These are phyloP conservation scores for Mantis religiosa DNA, from an alignment of 2,888 invertebrate species.

Conservation along the genomic window DNA sequence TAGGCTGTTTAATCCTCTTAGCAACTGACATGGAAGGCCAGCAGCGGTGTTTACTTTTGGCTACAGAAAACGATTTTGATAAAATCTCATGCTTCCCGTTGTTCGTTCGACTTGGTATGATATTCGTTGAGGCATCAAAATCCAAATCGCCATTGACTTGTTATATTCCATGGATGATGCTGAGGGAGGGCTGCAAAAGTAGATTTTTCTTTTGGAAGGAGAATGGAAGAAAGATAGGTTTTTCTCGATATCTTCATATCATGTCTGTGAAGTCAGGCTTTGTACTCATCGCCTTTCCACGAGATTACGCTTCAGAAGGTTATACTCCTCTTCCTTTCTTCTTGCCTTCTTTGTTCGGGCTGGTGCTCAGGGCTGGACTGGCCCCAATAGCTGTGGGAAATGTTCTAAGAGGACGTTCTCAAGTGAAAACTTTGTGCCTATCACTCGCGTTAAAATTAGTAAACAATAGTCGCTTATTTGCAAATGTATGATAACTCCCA, in stretches of 20 bases:
- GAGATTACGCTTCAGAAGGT: slow-evolving; percentile 9
- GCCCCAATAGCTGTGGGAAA: too few species aligned
- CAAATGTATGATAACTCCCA: too few species aligned
- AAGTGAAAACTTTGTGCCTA: too few species aligned
- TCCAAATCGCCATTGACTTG: not conserved
- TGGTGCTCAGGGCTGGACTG: not conserved
- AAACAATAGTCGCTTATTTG: too few species aligned
- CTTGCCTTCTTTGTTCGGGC: not conserved
- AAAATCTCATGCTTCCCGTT: not conserved
- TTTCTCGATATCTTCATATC: not conserved
- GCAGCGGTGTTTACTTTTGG: not conserved
- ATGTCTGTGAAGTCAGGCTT: slow-evolving; percentile 13
- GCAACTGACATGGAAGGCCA: not conserved
- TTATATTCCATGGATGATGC: not conserved
- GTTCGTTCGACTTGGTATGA: not conserved
- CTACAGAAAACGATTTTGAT: not conserved
- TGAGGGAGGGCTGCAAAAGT: not conserved
- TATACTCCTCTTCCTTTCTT: not conserved
- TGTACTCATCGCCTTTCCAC: slow-evolving; percentile 7
- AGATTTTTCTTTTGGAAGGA: not conserved
- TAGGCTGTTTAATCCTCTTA: not conserved
- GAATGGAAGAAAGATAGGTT: not conserved
- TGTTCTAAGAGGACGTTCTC: too few species aligned
- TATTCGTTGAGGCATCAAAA: not conserved
- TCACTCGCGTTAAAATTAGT: too few species aligned